These are phyloP conservation scores for Eucera pruinosa DNA, from an alignment of 2,888 invertebrate species.

Conservation along the genomic window DNA sequence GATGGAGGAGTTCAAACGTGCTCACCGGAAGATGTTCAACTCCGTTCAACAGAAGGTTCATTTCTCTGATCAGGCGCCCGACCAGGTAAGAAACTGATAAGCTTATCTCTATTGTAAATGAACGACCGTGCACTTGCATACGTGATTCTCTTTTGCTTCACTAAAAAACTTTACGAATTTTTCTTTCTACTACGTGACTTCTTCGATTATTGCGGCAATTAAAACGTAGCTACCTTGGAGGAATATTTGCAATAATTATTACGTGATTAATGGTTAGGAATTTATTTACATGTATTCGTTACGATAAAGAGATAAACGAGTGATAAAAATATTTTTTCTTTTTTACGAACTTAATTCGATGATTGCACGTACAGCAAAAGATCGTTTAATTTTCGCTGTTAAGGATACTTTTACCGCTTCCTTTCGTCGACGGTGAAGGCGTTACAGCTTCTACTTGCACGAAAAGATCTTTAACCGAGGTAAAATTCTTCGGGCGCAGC, in stretches of 20 bases:
- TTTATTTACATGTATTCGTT: no score
- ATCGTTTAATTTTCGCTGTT: slow-evolving; percentile 41
- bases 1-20: slow-evolving; percentile 96
- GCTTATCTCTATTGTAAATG: slow-evolving; percentile 39
- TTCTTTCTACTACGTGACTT: not conserved
- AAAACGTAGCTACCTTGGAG: no score
- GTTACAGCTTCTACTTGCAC: slow-evolving; percentile 45
- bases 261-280: no score
- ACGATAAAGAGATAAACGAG: not conserved
- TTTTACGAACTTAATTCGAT: not conserved
- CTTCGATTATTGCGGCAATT: not conserved
- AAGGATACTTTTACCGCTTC: slow-evolving; percentile 73
- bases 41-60: slow-evolving; percentile 78
- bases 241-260: no score
- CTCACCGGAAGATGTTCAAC: slow-evolving; percentile 94
- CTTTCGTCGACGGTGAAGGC: slow-evolving; percentile 56
- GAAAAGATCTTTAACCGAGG: slow-evolving; percentile 35
- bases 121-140: not conserved
- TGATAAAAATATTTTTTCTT: not conserved
- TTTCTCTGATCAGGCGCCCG: slow-evolving; percentile 71
- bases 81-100: slow-evolving; percentile 76
- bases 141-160: not conserved
- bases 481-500: slow-evolving; percentile 40
- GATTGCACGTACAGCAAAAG: slow-evolving; percentile 10
- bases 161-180: not conserved